Base-by-base conservation (phyloP, 2,113 vertebrate genomes). In the Entelurus aequoreus region DNA sequence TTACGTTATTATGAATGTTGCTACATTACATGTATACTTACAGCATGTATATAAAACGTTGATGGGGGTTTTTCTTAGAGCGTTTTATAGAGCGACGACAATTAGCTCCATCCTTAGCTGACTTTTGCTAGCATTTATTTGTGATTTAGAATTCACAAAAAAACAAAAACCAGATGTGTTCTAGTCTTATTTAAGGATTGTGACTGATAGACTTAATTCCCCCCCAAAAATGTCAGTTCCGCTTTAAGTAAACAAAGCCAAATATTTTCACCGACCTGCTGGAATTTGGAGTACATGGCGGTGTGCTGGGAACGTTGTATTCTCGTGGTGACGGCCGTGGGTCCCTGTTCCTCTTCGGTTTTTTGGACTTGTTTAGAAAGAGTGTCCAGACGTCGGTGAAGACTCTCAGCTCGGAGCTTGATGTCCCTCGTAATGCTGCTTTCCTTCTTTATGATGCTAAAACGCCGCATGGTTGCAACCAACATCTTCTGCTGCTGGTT, bases 361-460 rank as follows among this genome's bases (percentile, higher is more conserved):
- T 65, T 92, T 77, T 92, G 93, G 38, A 78, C 88, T 36, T 91
- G 76, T 78, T 88, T 93, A 5, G 77, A 86, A 73, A 98, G 90
- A 0, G 86, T 80, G 6, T 94, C 90, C 72, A 99, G 75, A 48
- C 88, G 72, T 11, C 85, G 92, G 16, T 89, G 84, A 13, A 98
- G 70, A 40, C 89, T 89, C 63, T 98, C 94, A 1, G 95, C 94
- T 75, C 91, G 91, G 8, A 87, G 66, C 86, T 96, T 96, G 81
- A 98, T 94, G 62, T 93, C 92, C 65, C 89, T 90, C 1, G 92
- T 91, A 60, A 90, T 70, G 67, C 89, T 94, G 55, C 92, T 93
- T 62, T 99, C 95, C 79, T 92, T 95, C 71, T 98, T 98, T 72
- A 98, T 93, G 69, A 95, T 84, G 10, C 97, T 99, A 81, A 99